phyloP scores from a whole-genome alignment of 2,888 invertebrate species.

The Troides oblongomaculatus region DNA sequence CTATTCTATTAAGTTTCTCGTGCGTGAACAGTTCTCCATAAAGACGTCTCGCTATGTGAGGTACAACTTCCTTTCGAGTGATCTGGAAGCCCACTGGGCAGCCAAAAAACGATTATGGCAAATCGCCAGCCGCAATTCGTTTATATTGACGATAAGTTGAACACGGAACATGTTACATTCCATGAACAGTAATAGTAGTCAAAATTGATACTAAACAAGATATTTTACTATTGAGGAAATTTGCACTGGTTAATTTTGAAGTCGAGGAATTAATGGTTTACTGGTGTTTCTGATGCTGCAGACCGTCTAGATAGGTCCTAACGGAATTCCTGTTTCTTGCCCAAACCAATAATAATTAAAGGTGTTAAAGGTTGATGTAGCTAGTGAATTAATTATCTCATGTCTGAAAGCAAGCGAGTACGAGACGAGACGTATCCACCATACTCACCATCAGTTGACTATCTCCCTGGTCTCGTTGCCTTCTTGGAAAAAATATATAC shows the following conservation, averaged over 20 bases:
- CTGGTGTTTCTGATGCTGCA: too few relatives aligned
- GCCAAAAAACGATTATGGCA: conserved; percentile 61
- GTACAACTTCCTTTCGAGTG: conserved; percentile 56
- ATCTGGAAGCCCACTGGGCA: conserved; percentile 52
- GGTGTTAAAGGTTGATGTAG: too few relatives aligned
- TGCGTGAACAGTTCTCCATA: conserved; percentile 52
- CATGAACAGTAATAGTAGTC: conserved; percentile 50
- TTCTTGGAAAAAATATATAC: too few relatives aligned
- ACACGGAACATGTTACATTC: conserved; percentile 63
- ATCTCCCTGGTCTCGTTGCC: too few relatives aligned
- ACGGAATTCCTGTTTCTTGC: too few relatives aligned
- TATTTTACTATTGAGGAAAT: conserved; percentile 25
- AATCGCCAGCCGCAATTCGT: conserved; percentile 60
- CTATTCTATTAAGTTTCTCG: conserved; percentile 41
- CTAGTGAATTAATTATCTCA: too few relatives aligned
- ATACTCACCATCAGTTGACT: too few relatives aligned
- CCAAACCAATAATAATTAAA: too few relatives aligned
- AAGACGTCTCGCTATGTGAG: conserved; percentile 61
- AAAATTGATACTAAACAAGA: conserved; percentile 46
- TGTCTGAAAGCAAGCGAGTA: too few relatives aligned
- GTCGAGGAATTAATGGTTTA: too few relatives aligned
- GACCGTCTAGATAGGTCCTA: too few relatives aligned
- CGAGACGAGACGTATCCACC: too few relatives aligned
- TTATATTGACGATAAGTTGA: conserved; percentile 56
- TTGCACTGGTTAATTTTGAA: not conserved